Base-by-base conservation (phyloP, 1,140 invertebrate genomes). In the Heliothis subflexa region DNA sequence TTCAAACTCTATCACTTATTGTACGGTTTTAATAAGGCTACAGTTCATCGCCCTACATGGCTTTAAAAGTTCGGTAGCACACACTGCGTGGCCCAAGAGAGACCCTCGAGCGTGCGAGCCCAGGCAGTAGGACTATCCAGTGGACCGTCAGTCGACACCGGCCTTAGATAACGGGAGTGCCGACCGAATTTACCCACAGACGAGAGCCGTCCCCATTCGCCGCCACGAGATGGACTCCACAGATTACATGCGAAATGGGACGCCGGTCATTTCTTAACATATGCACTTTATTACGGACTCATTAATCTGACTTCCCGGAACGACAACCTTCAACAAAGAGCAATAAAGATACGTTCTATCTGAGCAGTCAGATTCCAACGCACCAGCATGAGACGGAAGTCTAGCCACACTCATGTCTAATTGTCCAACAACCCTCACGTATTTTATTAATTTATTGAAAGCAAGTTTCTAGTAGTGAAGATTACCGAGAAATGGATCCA, bases 311-410 rank as follows among this genome's bases (percentile, higher is more conserved):
- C 62, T 66, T 66, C 62, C 62, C 62, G 62, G 16, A 66, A 66
- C 33, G 62, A 66, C 61, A 64, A 64, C 62, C 62, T 66, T 66
- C 62, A 66, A 59, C 62, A 47, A 66, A 66, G 14, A 47, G 9
- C 18, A 21, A 66, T 66, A 66, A 66, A 66, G 40, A 66, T 66
- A 66, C 40, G 40, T 66, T 66, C 62, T 66, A 66, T 66, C 62
- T 66, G 45, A 47, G 18, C 16, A 66, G 33, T 45, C 61, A 64
- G 33, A 64, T 16, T 64, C 62, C 13, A 14, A 14, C 57, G 21
- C 28, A 40, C 16, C 54, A 18, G n/a, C 5, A 16, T 18, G 14
- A 66, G 62, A 66, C 40, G 40, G 40, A 66, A 47, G 40, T 47
- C 61, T 16, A 45, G 33, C 55, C 55, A 57, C 18, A 57, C 18